A percentile compares a stretch with the other conserved stretches of the same genome.
Evolutionary conservation across 2,797 vertebrate species (phyloP).

Genomic region (Esox masquinongy): DNA sequence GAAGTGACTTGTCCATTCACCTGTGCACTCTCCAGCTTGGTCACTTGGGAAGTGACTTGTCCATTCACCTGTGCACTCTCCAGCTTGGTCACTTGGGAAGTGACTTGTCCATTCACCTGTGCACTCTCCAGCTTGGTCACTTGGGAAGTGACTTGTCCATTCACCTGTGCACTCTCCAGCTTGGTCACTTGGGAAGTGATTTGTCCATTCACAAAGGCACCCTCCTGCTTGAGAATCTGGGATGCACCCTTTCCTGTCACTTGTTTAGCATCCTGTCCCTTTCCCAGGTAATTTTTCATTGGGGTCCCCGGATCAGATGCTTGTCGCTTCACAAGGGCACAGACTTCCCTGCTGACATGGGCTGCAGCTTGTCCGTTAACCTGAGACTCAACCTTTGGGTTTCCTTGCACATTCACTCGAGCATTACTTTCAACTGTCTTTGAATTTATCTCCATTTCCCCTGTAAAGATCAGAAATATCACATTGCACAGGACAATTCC

Average conservation of each 20-base stretch:
- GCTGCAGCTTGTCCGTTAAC: conserved; percentile 48
- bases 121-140: conserved; percentile 42
- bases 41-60: too few species aligned
- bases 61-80: conserved; percentile 21
- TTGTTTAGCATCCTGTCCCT: conserved; percentile 32
- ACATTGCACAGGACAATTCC: conserved; percentile 32
- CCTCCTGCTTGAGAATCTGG: conserved; percentile 32
- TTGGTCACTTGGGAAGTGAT: conserved; percentile 43
- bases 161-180: conserved; percentile 31
- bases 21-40: too few species aligned
- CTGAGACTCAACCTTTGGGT: conserved; percentile 56
- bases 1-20: too few species aligned
- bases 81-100: conserved; percentile 49
- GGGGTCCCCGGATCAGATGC: conserved; percentile 31
- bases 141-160: conserved; percentile 39
- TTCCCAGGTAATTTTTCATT: conserved; percentile 34
- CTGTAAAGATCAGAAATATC: conserved; percentile 62
- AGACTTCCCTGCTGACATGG: conserved; percentile 36
- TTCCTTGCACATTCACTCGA: conserved; percentile 50
- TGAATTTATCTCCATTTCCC: conserved; percentile 52
- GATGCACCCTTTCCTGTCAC: conserved; percentile 27
- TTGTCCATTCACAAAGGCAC: conserved; percentile 27
- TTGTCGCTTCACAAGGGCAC: conserved; percentile 39
- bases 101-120: conserved; percentile 28
- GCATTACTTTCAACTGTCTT: conserved; percentile 50